Evolutionary conservation across 2,797 vertebrate genomes (phyloP), one percentile per base, ranked within the genome.

Genomic region (Carapus acus): DNA sequence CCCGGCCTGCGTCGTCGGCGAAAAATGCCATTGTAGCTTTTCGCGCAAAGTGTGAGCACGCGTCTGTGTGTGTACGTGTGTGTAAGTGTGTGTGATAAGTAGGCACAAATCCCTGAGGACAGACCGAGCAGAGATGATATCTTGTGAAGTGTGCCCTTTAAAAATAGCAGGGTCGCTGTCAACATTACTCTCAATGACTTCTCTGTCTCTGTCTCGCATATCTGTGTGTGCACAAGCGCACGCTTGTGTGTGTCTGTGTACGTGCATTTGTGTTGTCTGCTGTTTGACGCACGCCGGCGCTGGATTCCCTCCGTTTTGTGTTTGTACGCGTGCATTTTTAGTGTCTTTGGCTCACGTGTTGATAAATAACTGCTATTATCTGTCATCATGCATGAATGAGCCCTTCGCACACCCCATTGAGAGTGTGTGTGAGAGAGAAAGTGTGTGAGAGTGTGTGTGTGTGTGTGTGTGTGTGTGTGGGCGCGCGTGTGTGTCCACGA

Each of bases 121-220:
- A 74, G 73, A 78, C 71, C 65, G 78, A 67, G 78, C 53, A 71
- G 79, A 82, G 73, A 78, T 82, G 73, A 87, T 83, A 82, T 77
- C 78, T 82, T 80, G 78, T 81, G 82, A 85, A 81, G 80, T 83
- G 76, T 82, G 74, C 76, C 76, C 83, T 85, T 84, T 84, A 85
- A 86, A 87, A 87, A 88, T 85, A 85, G 83, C 83, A 83, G 79
- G 82, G 74, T 83, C 59, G 78, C 74, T 85, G 81, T 83, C 82
- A 76, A 77, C 79, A 71, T 76, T 65, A 69, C 69, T 87, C 67
- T 54, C 34, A 57, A 50, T 63, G 67, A 64, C 66, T 68, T 69
- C 53, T 74, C 19, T 64, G 23, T 61, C 18, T 68, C 2, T 51
- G 9, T 57, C 20, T 60, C n/a, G 44, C 43, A 49, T 58, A 19